Conservation (phyloP, 2,797 vertebrate genomes). For the Ispidina lecontei region DNA sequence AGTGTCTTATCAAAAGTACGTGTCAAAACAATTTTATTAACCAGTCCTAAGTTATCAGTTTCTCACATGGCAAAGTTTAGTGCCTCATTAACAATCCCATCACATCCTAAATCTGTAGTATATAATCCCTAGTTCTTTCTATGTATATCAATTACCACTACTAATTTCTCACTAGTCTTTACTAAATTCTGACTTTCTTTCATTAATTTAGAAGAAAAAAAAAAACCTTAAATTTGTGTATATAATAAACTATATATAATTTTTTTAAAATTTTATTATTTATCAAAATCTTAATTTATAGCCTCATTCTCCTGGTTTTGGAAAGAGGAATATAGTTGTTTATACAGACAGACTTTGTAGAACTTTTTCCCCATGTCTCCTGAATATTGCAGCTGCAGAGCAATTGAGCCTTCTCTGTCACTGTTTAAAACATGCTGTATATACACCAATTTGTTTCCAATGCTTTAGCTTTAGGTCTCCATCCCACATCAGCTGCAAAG, state of each 20-base stretch:
- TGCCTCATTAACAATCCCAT: neutral
- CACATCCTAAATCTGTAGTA: neutral
- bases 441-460: neutral
- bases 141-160: neutral
- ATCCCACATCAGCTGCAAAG: neutral
- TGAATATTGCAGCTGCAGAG: neutral
- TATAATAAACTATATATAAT: neutral
- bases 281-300: neutral
- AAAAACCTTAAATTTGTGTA: neutral
- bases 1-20: neutral
- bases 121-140: neutral
- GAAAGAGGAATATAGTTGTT: neutral
- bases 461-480: neutral
- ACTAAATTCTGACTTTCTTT: neutral
- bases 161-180: too few relatives aligned
- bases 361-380: neutral
- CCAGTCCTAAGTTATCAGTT: neutral
- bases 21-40: neutral
- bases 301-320: rapidly evolving
- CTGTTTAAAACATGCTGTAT: neutral
- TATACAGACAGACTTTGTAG: neutral
- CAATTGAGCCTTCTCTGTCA: neutral
- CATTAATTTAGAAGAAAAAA: neutral
- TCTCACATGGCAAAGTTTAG: neutral
- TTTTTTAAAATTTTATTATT: neutral